Evolutionary conservation across 2,797 vertebrate genomes (phyloP).

Genomic region (Numenius phaeopus): DNA sequence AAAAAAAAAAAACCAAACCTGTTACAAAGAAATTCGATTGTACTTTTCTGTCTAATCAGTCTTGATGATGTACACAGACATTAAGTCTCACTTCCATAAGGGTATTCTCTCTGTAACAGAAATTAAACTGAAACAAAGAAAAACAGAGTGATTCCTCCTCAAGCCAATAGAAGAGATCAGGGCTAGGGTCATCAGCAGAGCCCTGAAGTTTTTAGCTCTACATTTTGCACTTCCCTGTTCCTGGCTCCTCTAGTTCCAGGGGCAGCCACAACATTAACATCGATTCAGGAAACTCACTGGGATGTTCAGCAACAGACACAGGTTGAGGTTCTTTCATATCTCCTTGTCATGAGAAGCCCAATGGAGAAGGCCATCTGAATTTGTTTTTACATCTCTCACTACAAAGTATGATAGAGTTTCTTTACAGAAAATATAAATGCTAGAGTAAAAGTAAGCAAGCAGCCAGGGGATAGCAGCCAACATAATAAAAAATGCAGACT

Average conservation of each 20-base stretch:
- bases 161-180: not conserved
- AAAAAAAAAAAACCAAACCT: not conserved
- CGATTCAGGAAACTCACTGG: not conserved
- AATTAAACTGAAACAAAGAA: not conserved
- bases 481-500: not conserved
- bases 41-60: not conserved
- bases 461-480: not conserved
- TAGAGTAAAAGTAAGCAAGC: not conserved
- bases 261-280: accelerated
- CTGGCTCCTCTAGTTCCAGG: not conserved
- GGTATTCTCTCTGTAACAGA: not conserved
- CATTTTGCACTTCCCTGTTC: not conserved
- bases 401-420: not conserved
- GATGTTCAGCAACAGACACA: not conserved
- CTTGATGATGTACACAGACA: not conserved
- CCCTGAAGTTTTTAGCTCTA: not conserved
- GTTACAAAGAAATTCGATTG: not conserved
- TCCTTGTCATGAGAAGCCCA: not conserved
- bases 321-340: not conserved
- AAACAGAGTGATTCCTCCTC: not conserved
- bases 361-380: not conserved
- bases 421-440: not conserved
- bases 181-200: not conserved
- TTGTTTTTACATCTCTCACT: not conserved
- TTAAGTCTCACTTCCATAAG: not conserved